Evolutionary conservation across 2,797 vertebrate genomes (phyloP), one percentile per base, ranked within the genome.

Genomic region (Gallirallus australis): DNA sequence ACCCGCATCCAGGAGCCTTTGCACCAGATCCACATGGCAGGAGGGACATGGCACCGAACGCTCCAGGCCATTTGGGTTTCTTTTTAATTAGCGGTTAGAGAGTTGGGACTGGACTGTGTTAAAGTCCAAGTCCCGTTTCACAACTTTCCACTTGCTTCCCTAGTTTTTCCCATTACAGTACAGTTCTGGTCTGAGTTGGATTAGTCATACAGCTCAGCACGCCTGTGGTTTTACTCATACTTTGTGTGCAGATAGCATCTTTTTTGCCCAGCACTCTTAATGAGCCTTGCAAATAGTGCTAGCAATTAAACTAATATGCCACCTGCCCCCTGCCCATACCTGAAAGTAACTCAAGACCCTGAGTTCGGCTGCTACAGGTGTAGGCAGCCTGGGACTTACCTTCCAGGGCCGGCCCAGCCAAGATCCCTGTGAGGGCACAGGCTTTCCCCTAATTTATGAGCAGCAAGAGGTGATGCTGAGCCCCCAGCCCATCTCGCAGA

Each of bases 111-210:
- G 23, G 42, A 28, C 61, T 35, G 35, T 50, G 12, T 28, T 52
- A 27, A 45, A 31, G 53, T 79, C 83, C 80, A 88, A 54, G 17
- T 68, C 83, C 82, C 76, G n/a, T 96, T 96, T 96, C 95, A 95
- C 93, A 95, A 96, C 95, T 97, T 96, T 96, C 96, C 94, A 92
- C 92, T 96, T 93, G 94, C 94, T 96, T 89, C 83, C 69, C 84
- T 89, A 37, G 75, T 94, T 96, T 96, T 96, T 97, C 94, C 96
- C 91, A 94, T 97, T 96, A 95, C 96, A 93, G 89, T 91, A 83
- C 78, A 88, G 57, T 87, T 93, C 92, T 96, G 89, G 86, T 37
- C 69, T 91, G 92, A 83, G 75, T 93, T 66, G 93, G 83, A 96
- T 97, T 96, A 97, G 92, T 96, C 95, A 96, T 57, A 61, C 0